Evolutionary conservation across 35 echinoderm and acorn worm species (phyloP).

Genomic region (Amphiura filiformis): DNA sequence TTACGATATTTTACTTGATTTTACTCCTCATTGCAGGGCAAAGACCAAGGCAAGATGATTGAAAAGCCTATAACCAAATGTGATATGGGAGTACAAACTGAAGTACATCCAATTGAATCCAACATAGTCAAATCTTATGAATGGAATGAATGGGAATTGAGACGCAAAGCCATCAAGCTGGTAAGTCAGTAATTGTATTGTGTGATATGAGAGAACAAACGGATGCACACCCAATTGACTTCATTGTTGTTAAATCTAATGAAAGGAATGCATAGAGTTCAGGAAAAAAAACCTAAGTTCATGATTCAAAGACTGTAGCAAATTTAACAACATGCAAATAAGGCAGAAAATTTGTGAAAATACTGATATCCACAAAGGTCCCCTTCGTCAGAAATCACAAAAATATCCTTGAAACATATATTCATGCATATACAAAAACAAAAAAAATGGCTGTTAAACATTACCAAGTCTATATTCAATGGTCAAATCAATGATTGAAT

Average conservation of each 20-base stretch:
- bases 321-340: no score
- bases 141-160: slow-evolving; percentile 99
- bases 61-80: slow-evolving; percentile 99
- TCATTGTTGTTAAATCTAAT: not conserved
- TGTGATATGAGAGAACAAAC: not conserved
- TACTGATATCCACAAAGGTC: no score
- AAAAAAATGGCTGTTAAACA: no score
- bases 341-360: no score
- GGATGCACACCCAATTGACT: not conserved
- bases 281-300: no score
- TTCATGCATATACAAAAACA: no score
- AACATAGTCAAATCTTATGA: slow-evolving; percentile 99
- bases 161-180: slow-evolving; percentile 96
- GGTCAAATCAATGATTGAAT: no score
- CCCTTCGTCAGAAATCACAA: no score
- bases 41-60: slow-evolving; percentile 97
- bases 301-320: not conserved
- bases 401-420: no score
- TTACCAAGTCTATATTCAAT: no score
- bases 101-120: slow-evolving; percentile 92
- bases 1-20: no score
- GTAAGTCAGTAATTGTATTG: slow-evolving; percentile 27
- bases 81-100: slow-evolving; percentile 91
- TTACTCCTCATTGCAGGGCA: slow-evolving; percentile 55
- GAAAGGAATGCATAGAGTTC: not conserved